A percentile compares a stretch with the other conserved stretches of the same genome.
These are phyloP conservation scores for Uromys caudimaculatus DNA, from an alignment of 2,797 vertebrate genomes.

Conservation along the genomic window DNA sequence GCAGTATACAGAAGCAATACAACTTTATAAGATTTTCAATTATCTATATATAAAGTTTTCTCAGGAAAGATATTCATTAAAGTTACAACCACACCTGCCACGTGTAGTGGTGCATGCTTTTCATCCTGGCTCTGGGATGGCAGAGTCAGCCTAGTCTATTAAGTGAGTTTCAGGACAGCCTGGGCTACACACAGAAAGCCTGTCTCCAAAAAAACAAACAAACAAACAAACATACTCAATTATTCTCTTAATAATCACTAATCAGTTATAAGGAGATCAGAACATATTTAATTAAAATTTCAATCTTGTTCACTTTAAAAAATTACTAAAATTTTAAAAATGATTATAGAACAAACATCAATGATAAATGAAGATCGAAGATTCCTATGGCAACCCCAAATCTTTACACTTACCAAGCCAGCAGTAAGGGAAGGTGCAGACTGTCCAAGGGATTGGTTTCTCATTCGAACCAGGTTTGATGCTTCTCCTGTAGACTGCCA, in stretches of 20 bases:
- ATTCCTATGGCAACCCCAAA: background rate
- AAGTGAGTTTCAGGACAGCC: background rate
- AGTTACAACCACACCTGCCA: background rate
- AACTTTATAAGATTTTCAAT: slow-evolving; percentile 26
- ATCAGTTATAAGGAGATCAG: background rate
- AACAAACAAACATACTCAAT: background rate
- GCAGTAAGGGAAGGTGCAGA: slow-evolving; percentile 97
- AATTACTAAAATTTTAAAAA: slow-evolving; percentile 59
- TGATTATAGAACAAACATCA: slow-evolving; percentile 15
- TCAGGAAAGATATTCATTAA: slow-evolving; percentile 51
- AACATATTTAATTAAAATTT: slow-evolving; percentile 21
- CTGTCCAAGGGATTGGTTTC: slow-evolving; percentile 95
- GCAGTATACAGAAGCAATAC: slow-evolving; percentile 21
- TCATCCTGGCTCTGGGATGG: too few relatives aligned
- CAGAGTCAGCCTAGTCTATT: background rate
- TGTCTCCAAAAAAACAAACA: background rate
- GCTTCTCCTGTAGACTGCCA: slow-evolving; percentile 91
- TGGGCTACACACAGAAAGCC: background rate
- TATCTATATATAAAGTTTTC: slow-evolving; percentile 36
- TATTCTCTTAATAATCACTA: slow-evolving; percentile 29
- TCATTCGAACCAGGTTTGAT: slow-evolving; percentile 97
- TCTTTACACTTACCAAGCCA: slow-evolving; percentile 91
- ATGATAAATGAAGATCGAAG: slow-evolving; percentile 37
- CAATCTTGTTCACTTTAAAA: slow-evolving; percentile 28
- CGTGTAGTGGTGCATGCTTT: background rate